These are phyloP conservation scores for Xestobium rufovillosum DNA, from an alignment of 2,888 invertebrate species.

Conservation along the genomic window DNA sequence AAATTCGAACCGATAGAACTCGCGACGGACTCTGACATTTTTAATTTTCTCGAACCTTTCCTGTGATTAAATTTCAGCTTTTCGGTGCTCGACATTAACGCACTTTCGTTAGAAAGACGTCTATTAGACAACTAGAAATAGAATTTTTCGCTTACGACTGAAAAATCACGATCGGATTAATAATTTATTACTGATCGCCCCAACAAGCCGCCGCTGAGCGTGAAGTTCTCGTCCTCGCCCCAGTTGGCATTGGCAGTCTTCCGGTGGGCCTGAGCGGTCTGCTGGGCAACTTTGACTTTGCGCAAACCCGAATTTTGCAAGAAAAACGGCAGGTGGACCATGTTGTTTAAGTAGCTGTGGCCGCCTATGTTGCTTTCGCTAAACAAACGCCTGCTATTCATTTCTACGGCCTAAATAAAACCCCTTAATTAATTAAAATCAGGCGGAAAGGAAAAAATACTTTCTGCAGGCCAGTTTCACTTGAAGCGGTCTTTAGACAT, in stretches of 20 bases:
- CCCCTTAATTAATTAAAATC: no score
- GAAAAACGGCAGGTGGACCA: slow-evolving; percentile 97
- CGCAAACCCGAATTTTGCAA: slow-evolving; percentile 93
- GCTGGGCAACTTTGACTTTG: slow-evolving; percentile 80
- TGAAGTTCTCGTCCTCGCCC: slow-evolving; percentile 50
- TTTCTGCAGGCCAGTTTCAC: no score
- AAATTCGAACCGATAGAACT: slow-evolving; percentile 86
- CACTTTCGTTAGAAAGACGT: slow-evolving; percentile 71
- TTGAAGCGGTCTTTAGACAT: no score
- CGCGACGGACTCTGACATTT: slow-evolving; percentile 81
- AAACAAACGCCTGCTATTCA: slow-evolving; percentile 78
- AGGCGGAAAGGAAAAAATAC: no score
- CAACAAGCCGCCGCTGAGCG: slow-evolving; percentile 42
- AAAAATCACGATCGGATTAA: slow-evolving; percentile 4
- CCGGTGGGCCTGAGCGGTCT: slow-evolving; percentile 57
- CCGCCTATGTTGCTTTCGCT: slow-evolving; percentile 91
- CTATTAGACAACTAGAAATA: slow-evolving; percentile 58
- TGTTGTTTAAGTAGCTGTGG: slow-evolving; percentile 88
- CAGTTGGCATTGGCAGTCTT: slow-evolving; percentile 37
- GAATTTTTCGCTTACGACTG: not conserved
- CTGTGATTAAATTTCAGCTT: slow-evolving; percentile 52
- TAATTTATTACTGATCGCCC: slow-evolving; percentile 48
- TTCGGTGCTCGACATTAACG: slow-evolving; percentile 74
- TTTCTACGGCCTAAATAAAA: slow-evolving; percentile 68
- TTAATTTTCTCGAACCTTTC: slow-evolving; percentile 63